Conservation (phyloP, 2,888 invertebrate genomes). For the Chesias legatella region DNA sequence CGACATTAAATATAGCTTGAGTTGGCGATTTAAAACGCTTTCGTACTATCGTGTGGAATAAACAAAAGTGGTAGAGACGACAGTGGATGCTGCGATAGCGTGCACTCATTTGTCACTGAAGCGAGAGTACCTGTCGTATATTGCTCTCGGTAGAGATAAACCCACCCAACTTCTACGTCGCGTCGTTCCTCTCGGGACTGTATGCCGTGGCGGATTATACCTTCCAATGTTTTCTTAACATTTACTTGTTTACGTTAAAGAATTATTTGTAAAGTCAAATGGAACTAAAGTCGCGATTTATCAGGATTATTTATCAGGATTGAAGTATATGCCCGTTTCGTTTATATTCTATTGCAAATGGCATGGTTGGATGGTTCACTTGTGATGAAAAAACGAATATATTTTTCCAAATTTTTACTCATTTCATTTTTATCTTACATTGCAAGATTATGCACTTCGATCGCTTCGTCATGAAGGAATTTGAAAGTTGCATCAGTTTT, state of each 20-base stretch:
- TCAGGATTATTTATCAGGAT: no score
- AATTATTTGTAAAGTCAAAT: constrained; percentile 8
- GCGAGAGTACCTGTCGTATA: constrained; percentile 66
- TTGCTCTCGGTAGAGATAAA: constrained; percentile 66
- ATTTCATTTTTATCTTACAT: no score
- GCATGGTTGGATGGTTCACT: no score
- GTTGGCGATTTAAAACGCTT: constrained; percentile 31
- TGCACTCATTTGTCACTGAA: constrained; percentile 74
- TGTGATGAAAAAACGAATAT: no score
- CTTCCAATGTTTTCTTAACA: constrained; percentile 29
- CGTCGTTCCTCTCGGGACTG: constrained; percentile 36
- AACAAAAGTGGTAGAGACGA: constrained; percentile 49
- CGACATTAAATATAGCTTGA: constrained; percentile 36
- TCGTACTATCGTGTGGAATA: constrained; percentile 38
- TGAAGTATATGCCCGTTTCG: no score
- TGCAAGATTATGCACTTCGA: no score
- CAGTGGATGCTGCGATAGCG: constrained; percentile 57
- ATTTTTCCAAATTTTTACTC: no score
- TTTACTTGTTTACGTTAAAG: constrained; percentile 18
- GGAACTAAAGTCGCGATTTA: no score
- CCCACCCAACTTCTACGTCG: constrained; percentile 57
- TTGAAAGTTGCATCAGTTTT: no score
- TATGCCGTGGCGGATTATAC: constrained; percentile 42
- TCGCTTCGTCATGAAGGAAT: no score
- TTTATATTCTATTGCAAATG: no score